These are phyloP conservation scores for Drosophila setosimentum DNA, from an alignment of 2,888 invertebrate species.

Conservation along the genomic window DNA sequence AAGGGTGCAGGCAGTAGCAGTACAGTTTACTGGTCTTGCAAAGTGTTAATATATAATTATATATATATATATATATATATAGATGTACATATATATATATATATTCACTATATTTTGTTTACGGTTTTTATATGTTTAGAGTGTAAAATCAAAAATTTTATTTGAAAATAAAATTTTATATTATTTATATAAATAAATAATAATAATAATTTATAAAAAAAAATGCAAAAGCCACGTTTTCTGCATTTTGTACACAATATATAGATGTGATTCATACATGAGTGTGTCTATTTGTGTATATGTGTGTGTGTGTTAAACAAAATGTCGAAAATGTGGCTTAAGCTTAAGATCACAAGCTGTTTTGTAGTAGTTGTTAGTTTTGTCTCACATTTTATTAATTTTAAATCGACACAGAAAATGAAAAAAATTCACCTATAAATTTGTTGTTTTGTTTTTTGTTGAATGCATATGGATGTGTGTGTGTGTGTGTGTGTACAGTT, in stretches of 20 bases:
- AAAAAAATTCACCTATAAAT: slow-evolving; percentile 78
- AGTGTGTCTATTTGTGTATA: slow-evolving; percentile 1
- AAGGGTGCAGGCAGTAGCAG: slow-evolving; percentile 40
- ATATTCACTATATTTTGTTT: slow-evolving; percentile 30
- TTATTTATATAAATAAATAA: slow-evolving; percentile 41
- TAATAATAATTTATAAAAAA: slow-evolving; percentile 25
- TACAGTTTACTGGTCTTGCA: slow-evolving; percentile 38
- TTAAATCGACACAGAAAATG: slow-evolving; percentile 54
- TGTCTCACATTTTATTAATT: slow-evolving; percentile 58
- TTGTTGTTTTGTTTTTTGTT: slow-evolving; percentile 40
- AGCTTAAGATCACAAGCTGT: slow-evolving; percentile 77
- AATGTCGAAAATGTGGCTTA: slow-evolving; percentile 37
- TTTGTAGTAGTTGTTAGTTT: slow-evolving; percentile 42
- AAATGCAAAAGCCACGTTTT: slow-evolving; percentile 34
- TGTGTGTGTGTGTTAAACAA: slow-evolving; percentile 7
- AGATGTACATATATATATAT: slow-evolving; percentile 26
- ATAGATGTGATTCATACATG: not conserved
- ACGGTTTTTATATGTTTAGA: slow-evolving; percentile 19
- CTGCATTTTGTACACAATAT: slow-evolving; percentile 23
- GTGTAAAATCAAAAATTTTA: slow-evolving; percentile 40
- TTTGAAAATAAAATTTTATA: slow-evolving; percentile 41
- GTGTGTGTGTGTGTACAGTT: slow-evolving; percentile 14
- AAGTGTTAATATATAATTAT: slow-evolving; percentile 29
- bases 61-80: slow-evolving; percentile 15
- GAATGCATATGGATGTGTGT: slow-evolving; percentile 13